These are phyloP conservation scores for Alentia gelatinosa DNA, from an alignment of 2,888 invertebrate species.

Conservation along the genomic window DNA sequence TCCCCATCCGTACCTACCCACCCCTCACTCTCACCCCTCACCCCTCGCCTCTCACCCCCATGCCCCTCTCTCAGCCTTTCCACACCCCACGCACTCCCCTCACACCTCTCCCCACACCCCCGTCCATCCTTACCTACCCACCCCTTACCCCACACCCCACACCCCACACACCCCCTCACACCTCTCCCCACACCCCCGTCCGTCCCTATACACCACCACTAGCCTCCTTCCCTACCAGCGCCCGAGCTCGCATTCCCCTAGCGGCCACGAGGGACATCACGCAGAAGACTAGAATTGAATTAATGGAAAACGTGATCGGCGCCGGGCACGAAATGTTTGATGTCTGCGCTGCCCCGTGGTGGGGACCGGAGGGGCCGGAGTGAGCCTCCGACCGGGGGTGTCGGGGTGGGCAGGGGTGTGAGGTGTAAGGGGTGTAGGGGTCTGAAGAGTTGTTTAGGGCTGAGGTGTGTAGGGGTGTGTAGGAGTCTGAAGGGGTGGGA, in stretches of 20 bases:
- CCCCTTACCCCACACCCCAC: neutral
- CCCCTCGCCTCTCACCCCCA: neutral
- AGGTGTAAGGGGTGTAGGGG: too few relatives aligned
- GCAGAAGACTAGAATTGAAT: neutral
- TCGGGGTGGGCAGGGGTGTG: too few relatives aligned
- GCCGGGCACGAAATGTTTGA: slow-evolving; percentile 13
- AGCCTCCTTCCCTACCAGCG: neutral
- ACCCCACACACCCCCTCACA: neutral
- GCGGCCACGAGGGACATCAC: neutral
- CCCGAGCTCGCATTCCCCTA: neutral
- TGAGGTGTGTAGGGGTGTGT: too few relatives aligned
- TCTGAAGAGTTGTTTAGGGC: too few relatives aligned
- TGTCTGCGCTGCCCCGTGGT: neutral
- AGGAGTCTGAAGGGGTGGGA: too few relatives aligned
- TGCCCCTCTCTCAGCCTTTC: neutral
- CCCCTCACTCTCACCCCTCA: neutral
- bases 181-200: neutral
- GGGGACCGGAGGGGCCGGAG: neutral
- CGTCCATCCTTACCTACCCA: neutral
- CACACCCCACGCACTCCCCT: neutral
- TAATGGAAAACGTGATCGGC: slow-evolving; percentile 36
- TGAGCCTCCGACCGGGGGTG: neutral
- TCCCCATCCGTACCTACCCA: neutral
- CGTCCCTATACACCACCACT: neutral
- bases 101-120: neutral